A percentile compares a stretch with the other conserved stretches of the same genome.
These are phyloP conservation scores for Larimichthys polyactis DNA, from an alignment of 2,113 vertebrate genomes.

Conservation along the genomic window DNA sequence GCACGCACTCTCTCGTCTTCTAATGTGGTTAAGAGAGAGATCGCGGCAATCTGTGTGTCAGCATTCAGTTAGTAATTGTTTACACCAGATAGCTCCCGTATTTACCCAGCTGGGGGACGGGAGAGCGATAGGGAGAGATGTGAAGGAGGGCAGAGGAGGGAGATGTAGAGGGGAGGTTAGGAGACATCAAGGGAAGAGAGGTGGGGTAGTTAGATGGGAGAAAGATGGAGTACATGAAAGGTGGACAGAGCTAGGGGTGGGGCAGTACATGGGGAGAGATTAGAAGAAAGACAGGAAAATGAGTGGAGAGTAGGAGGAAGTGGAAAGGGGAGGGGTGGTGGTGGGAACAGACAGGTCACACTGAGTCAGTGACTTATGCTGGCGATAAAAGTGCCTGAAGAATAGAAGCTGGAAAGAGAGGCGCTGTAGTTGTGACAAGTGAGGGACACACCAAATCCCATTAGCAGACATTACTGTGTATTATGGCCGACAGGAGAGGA, in stretches of 20 bases:
- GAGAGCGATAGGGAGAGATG: not conserved
- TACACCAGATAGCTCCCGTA: conserved; percentile 51
- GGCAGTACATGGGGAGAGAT: conserved; percentile 30
- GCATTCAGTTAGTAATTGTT: conserved; percentile 70
- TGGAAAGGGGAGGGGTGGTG: not conserved
- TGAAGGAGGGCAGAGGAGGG: not conserved
- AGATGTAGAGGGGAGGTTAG: conserved; percentile 7
- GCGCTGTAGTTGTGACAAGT: conserved; percentile 57
- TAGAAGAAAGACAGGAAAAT: conserved; percentile 27
- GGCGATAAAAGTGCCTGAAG: conserved; percentile 55
- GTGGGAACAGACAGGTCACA: conserved; percentile 52
- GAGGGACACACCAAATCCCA: conserved; percentile 46
- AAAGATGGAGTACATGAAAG: conserved; percentile 35
- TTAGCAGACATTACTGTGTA: conserved; percentile 59
- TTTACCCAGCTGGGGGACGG: conserved; percentile 42
- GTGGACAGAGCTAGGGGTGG: conserved; percentile 30
- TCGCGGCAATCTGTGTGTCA: conserved; percentile 55
- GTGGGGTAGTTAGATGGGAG: conserved; percentile 14
- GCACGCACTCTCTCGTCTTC: conserved; percentile 25
- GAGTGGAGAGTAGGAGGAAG: conserved; percentile 14
- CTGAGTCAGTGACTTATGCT: conserved; percentile 64
- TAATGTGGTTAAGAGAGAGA: conserved; percentile 54
- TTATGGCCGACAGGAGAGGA: conserved; percentile 42
- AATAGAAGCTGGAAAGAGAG: conserved; percentile 44
- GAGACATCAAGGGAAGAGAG: conserved; percentile 33